A percentile compares a stretch with the other conserved stretches of the same genome.
Conservation (phyloP, 2,113 vertebrate genomes). For the Jacana jacana region DNA sequence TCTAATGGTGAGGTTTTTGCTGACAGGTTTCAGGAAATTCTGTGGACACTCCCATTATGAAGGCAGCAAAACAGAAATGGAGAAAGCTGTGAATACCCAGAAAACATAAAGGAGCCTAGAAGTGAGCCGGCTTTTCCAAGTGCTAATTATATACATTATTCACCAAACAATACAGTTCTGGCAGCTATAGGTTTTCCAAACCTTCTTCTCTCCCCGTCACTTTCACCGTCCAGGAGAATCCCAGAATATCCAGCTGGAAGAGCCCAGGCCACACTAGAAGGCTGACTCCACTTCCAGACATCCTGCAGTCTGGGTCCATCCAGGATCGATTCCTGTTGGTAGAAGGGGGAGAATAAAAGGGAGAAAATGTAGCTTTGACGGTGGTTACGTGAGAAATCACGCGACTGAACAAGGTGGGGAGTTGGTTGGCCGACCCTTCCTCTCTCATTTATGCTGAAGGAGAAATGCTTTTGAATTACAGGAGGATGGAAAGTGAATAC, state of each 20-base stretch:
- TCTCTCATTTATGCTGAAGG: neutral
- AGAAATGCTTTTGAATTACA: neutral
- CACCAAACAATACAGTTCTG: neutral
- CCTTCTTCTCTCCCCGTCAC: neutral
- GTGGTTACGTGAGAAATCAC: neutral
- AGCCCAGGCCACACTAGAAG: neutral
- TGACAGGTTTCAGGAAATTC: neutral
- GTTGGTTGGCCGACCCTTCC: neutral
- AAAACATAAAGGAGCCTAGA: neutral
- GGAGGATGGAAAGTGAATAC: neutral
- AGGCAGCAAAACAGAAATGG: neutral
- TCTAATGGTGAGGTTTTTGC: neutral
- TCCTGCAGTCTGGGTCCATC: neutral
- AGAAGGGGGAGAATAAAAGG: neutral
- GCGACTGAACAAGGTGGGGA: neutral
- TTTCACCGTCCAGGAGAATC: neutral
- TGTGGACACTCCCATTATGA: neutral
- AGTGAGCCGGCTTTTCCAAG: neutral
- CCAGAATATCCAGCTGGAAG: rapidly evolving
- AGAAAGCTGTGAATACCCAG: neutral
- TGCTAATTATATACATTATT: neutral
- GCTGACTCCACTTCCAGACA: rapidly evolving
- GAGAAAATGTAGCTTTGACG: neutral
- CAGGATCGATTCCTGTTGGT: neutral
- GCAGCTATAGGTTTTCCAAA: neutral